Conservation (phyloP, 2,797 vertebrate genomes). For the Spheniscus humboldti region DNA sequence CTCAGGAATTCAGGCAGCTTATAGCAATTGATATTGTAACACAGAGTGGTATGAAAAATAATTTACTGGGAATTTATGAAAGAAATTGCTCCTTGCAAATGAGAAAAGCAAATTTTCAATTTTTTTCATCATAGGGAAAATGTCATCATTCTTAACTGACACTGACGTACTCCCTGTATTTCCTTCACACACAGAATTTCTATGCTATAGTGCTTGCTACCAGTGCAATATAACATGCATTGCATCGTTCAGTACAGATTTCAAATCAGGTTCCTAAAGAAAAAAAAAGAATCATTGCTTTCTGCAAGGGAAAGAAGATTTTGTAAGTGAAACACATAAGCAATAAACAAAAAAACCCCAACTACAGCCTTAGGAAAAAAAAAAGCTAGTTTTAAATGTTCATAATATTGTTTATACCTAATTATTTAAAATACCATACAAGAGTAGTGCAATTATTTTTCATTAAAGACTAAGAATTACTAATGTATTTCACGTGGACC, state of each 20-base stretch:
- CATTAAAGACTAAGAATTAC: background rate
- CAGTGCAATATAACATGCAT: background rate
- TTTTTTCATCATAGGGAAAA: background rate
- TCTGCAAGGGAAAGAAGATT: background rate
- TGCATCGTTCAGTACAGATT: background rate
- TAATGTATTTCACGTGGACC: background rate
- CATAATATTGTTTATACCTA: background rate
- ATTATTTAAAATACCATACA: background rate
- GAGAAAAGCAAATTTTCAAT: background rate
- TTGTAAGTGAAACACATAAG: background rate
- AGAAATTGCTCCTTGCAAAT: background rate
- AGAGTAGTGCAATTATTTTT: background rate
- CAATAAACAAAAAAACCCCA: background rate
- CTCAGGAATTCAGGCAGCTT: conserved; percentile 4
- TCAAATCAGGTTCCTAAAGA: background rate
- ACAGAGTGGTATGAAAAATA: background rate
- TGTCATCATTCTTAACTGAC: background rate
- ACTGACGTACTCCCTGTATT: background rate
- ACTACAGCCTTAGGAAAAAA: background rate
- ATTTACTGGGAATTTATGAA: background rate
- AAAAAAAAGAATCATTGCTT: background rate
- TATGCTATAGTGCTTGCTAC: background rate
- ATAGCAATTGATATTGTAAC: background rate
- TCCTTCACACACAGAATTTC: background rate
- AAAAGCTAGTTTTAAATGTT: background rate